Evolutionary conservation across 2,113 vertebrate genomes (phyloP).

Genomic region (Emydura subglobosa): DNA sequence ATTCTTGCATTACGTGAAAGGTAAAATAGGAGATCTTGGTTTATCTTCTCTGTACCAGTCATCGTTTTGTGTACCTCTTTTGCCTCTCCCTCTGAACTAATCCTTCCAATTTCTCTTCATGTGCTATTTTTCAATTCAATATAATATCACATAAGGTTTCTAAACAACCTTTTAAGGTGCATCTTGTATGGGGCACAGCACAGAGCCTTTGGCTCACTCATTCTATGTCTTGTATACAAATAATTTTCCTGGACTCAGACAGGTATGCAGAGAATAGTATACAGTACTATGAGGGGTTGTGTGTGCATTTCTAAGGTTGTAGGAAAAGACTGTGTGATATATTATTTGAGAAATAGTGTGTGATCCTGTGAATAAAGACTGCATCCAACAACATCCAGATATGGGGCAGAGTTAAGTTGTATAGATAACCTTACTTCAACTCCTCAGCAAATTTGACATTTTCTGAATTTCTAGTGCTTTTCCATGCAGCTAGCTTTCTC

Average conservation of each 20-base stretch:
- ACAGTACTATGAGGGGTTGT: not conserved
- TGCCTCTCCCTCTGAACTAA: not conserved
- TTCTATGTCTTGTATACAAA: not conserved
- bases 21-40: not conserved
- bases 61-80: not conserved
- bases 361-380: not conserved
- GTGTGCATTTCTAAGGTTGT: not conserved
- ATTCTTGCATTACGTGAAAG: not conserved
- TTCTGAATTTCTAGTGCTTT: not conserved
- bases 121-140: not conserved
- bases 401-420: not conserved
- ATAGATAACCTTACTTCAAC: not conserved
- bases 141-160: not conserved
- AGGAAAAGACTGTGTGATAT: not conserved
- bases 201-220: not conserved
- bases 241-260: not conserved
- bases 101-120: not conserved
- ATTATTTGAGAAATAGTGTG: not conserved
- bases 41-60: conserved; percentile 10
- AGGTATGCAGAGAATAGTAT: not conserved
- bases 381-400: not conserved
- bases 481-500: not conserved
- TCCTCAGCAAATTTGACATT: not conserved
- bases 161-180: not conserved
- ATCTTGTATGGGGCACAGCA: not conserved